These are phyloP conservation scores for Chlamydotis undulata DNA, from an alignment of 2,113 vertebrate genomes.

Conservation along the genomic window DNA sequence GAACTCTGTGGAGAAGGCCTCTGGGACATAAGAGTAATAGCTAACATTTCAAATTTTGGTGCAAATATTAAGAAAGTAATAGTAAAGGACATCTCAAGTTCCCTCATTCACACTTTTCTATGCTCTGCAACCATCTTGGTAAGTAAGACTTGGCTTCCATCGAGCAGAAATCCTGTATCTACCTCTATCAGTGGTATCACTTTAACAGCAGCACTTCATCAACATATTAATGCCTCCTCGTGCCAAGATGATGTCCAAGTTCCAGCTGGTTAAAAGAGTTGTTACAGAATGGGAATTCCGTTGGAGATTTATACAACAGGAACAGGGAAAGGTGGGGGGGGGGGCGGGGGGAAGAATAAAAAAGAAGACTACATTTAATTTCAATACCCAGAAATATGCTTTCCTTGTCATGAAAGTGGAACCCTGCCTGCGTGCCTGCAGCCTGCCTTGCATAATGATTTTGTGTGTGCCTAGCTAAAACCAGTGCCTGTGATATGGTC, in stretches of 20 bases:
- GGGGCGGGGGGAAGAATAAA: neutral
- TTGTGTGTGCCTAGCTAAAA: slow-evolving; percentile 35
- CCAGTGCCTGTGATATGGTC: slow-evolving; percentile 15
- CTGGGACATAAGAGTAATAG: slow-evolving; percentile 38
- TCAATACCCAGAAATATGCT: slow-evolving; percentile 45
- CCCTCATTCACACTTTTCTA: neutral
- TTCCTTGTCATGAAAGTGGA: slow-evolving; percentile 58
- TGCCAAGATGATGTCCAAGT: slow-evolving; percentile 22
- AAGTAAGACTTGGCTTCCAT: neutral
- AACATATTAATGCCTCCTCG: neutral
- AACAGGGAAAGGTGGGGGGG: neutral
- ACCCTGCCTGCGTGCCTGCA: neutral
- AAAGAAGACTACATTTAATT: slow-evolving; percentile 30
- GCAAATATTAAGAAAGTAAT: slow-evolving; percentile 34
- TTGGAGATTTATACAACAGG: slow-evolving; percentile 22
- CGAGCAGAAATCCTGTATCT: slow-evolving; percentile 19
- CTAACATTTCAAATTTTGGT: slow-evolving; percentile 7
- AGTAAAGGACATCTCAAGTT: neutral
- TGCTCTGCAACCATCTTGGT: neutral
- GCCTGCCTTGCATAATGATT: neutral
- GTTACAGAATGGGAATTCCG: neutral
- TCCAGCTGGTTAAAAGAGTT: slow-evolving; percentile 31
- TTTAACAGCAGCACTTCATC: slow-evolving; percentile 5
- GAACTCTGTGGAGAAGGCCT: slow-evolving; percentile 23
- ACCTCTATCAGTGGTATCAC: neutral